phyloP scores from a whole-genome alignment of 1,140 invertebrate species.

The Hypothenemus hampei region DNA sequence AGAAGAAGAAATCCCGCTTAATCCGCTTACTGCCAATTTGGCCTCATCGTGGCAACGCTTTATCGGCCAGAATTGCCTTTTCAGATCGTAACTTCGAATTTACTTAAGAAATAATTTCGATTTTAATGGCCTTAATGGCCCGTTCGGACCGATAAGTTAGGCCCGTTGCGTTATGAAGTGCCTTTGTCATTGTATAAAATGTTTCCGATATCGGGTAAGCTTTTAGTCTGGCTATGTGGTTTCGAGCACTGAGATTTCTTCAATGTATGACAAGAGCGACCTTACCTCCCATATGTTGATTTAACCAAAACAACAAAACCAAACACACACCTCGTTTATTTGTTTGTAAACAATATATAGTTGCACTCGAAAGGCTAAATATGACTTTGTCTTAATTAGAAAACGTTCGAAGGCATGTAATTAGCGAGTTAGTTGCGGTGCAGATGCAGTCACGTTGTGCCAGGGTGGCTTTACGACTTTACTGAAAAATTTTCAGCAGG shows the following conservation, averaged over 20 bases:
- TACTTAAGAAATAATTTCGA: conserved; percentile 31
- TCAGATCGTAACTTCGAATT: conserved; percentile 29
- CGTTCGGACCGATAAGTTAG: conserved; percentile 25
- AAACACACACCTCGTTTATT: too few relatives aligned
- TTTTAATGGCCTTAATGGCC: conserved; percentile 30
- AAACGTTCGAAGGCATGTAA: conserved; percentile 2
- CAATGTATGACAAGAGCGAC: too few relatives aligned
- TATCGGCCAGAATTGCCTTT: conserved; percentile 27
- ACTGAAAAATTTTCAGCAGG: too few relatives aligned
- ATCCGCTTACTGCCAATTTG: conserved; percentile 31
- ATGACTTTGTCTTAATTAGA: conserved; percentile 5
- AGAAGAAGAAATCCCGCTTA: conserved; percentile 20
- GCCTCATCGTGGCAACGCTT: conserved; percentile 18
- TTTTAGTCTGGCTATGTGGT: conserved; percentile 21
- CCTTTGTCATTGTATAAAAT: conserved; percentile 29
- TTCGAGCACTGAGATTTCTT: too few relatives aligned
- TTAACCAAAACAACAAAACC: too few relatives aligned
- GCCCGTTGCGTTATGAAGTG: conserved; percentile 25
- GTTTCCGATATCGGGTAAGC: conserved; percentile 23
- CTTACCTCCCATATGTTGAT: too few relatives aligned
- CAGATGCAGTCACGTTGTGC: conserved; percentile 1
- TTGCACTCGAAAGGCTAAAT: too few relatives aligned
- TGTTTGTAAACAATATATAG: conserved; percentile 5
- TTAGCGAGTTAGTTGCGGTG: conserved; percentile 4
- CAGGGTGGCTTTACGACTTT: conserved; percentile 6